These are phyloP conservation scores for Alfaro cultratus DNA, from an alignment of 2,797 vertebrate species.

Conservation along the genomic window DNA sequence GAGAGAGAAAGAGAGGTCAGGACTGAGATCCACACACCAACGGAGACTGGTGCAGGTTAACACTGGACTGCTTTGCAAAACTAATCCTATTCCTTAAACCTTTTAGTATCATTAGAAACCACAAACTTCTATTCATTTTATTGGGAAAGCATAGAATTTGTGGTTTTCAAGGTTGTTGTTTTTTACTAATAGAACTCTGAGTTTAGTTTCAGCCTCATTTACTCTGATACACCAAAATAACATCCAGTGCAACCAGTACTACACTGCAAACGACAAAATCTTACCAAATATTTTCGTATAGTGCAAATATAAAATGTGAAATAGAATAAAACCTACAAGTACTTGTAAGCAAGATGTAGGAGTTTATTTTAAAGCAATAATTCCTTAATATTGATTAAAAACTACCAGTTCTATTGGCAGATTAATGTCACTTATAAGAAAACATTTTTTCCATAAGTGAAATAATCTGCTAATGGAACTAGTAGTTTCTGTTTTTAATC, in stretches of 20 bases:
- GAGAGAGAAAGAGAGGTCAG: constrained; percentile 22
- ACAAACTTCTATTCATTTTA: neutral
- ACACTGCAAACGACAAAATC: no score
- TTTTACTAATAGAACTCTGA: neutral
- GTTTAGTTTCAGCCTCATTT: neutral
- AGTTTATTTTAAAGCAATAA: no score
- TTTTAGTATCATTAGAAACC: neutral
- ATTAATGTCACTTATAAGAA: no score
- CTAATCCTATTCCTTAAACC: neutral
- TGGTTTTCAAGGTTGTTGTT: neutral
- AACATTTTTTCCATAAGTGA: no score
- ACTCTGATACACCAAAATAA: neutral
- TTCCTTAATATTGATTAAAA: no score
- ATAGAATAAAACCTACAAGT: no score
- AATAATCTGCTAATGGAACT: no score
- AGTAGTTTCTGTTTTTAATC: no score
- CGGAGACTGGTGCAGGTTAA: neutral
- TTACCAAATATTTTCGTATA: no score
- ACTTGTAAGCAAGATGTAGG: no score
- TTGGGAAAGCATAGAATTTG: neutral
- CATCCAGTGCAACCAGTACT: neutral
- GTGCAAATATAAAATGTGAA: no score
- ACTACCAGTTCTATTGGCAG: no score
- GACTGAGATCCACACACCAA: neutral
- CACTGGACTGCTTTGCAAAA: neutral